Evolutionary conservation across 1,140 invertebrate genomes (phyloP), one percentile per base, ranked within the genome.

Genomic region (Solen grandis): DNA sequence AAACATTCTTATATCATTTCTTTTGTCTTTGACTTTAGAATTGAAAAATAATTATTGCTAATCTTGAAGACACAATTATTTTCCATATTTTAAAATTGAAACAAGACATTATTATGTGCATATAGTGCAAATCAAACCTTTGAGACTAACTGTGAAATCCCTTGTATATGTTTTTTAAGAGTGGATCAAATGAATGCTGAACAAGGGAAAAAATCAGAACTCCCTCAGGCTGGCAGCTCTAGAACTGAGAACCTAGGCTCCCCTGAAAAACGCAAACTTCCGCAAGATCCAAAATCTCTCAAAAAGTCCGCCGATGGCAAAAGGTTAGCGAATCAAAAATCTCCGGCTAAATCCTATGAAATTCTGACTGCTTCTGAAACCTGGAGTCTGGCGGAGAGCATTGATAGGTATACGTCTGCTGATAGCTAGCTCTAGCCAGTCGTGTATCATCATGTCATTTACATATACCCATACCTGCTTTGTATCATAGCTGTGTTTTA

Each of bases 301-400:
- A 78, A 38, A 31, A n/a, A n/a, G 29, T 27, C 63, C 5, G 59
- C 27, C 19, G 27, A n/a, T 29, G 25, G 8, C 8, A 29, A 29
- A 59, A 59, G 5, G 27, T 22, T 22, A n/a, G 19, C 8, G 10
- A 59, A 22, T 29, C 10, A 66, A 38, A 66, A 78, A 69, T 68
- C 75, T 68, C 75, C 75, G 16, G 75, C 63, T 10, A 78, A 78
- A 69, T 78, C 75, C 0, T 78, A 78, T 27, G 75, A 78, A n/a
- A 78, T 78, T 60, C 27, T 78, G 27, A 69, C 75, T 29, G 75
- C 63, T 36, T 78, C 75, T 29, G 75, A 78, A 59, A 69, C 75
- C 13, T 78, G 75, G 75, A 78, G 75, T 57, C 65, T 78, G 22
- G 75, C 75, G 2, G 75, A 78, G 36, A 78, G 75, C 38, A 78